Base-by-base conservation (phyloP, 1,140 invertebrate genomes). In the Glossosoma conforme region DNA sequence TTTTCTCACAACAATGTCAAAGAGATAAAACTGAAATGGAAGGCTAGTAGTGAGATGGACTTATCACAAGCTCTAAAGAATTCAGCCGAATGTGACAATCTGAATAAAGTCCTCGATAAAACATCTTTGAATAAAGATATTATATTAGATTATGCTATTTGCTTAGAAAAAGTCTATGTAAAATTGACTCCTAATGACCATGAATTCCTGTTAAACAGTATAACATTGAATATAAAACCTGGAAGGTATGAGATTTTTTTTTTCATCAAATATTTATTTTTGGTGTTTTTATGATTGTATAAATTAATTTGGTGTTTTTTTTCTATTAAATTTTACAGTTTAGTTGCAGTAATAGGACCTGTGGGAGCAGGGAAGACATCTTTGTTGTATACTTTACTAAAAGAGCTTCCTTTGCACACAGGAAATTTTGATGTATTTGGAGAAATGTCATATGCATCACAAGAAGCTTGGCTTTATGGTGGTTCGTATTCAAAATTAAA, bases 361-460 rank as follows among this genome's bases (percentile, higher is more conserved):
- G 83, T 92, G n/a, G 89, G 89, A 14, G 72, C 82, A 2, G 88
- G 90, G 6, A 93, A 92, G 72, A 83, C 81, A 13, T 87, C 68
- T 0, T 59, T 90, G 1, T 64, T 90, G 0, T 77, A 90, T 60
- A 72, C 78, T 0, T 75, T 93, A 44, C 67, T 93, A 1, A 72
- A 79, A 14, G 91, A 93, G 63, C 65, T 91, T 30, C 42, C 83
- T n/a, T 59, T 83, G 1, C 64, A 60, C 0, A 60, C 65, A 2
- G 91, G 91, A 1, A 66, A 61, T 10, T 62, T 91, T 0, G 65
- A 70, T 10, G 66, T 89, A 0, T 67, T 74, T 42, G 90, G 90
- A n/a, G 77, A 68, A 25, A 66, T 93, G 1, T 83, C 86, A 3
- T 93, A 91, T 65, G 81, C 85, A 1, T 80, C 86, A 14, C 87